Conservation (phyloP, 92 coral and sea anemone genomes). For the Parazoanthus swiftii region DNA sequence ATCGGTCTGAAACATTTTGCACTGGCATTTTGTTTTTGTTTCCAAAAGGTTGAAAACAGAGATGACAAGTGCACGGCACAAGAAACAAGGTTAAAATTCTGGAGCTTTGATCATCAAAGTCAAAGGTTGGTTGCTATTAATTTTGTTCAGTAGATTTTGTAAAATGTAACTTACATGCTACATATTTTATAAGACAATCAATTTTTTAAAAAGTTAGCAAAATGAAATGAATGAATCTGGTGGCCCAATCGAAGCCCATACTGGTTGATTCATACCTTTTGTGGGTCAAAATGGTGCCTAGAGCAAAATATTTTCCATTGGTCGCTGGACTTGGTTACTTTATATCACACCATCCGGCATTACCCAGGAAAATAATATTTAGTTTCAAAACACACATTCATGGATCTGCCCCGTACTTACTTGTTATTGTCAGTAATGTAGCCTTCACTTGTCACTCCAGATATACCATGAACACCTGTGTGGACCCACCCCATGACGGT, state of each 20-base stretch:
- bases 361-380: conserved; percentile 71
- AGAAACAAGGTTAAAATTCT: conserved; percentile 85
- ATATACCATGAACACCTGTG: conserved; percentile 77
- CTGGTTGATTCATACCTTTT: conserved; percentile 15
- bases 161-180: neutral
- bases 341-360: conserved; percentile 51
- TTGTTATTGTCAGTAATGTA: neutral
- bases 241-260: conserved; percentile 69
- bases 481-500: conserved; percentile 86
- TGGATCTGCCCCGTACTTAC: no score
- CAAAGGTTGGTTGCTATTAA: conserved; percentile 62
- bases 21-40: neutral
- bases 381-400: no score
- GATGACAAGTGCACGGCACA: conserved; percentile 74
- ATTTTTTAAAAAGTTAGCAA: no score
- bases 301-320: conserved; percentile 46
- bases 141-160: neutral
- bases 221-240: no score
- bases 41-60: conserved; percentile 79
- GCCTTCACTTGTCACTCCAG: conserved; percentile 36
- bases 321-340: conserved; percentile 46
- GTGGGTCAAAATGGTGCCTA: conserved; percentile 71
- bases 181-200: neutral
- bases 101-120: conserved; percentile 71
- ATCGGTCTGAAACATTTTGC: no score